Evolutionary conservation across 2,888 invertebrate species (phyloP), one percentile per base, ranked within the genome.

Genomic region (Eudiplozoon nipponicum): DNA sequence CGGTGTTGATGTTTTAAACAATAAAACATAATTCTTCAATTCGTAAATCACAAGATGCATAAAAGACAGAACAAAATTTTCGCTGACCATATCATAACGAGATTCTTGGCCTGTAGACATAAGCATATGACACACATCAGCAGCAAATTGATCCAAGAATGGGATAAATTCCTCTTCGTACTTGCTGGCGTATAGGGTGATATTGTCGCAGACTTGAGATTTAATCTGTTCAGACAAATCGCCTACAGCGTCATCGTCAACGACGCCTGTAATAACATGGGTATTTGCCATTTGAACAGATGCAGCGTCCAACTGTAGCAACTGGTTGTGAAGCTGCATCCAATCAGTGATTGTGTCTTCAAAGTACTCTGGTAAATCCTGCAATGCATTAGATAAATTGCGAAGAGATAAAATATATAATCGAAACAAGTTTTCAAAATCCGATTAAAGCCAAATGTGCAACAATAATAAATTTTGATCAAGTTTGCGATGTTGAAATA

Each of bases 301-400:
- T 1, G 71, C 68, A 28, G 77, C 73, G 56, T 80, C 71, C 0
- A 66, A 64, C 42, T 69, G 71, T 23, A 94, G 63, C 22, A 94
- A 62, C 22, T 67, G 68, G 37, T 77, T 69, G 49, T 90, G 74
- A 51, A 77, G 70, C 0, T 68, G 67, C 84, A 94, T 90, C 90
- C 94, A 94, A 1, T 67, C 67, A 18, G 65, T 64, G 72, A 94
- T 81, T 56, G 86, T 81, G 55, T 98, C 90, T 59, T 94, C 94
- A 56, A 94, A 98, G 63, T 77, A 86, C 61, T 94, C 94, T 0
- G 94, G 94, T 48, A 94, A 62, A 60, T 94, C 94, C 66, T 68
- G 94, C n/a, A n/a, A n/a, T n/a, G n/a, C n/a, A n/a, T n/a, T n/a
- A n/a, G n/a, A n/a, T n/a, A n/a, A n/a, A n/a, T n/a, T n/a, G n/a